phyloP scores from a whole-genome alignment of 2,113 vertebrate species.

The Lepus americanus region DNA sequence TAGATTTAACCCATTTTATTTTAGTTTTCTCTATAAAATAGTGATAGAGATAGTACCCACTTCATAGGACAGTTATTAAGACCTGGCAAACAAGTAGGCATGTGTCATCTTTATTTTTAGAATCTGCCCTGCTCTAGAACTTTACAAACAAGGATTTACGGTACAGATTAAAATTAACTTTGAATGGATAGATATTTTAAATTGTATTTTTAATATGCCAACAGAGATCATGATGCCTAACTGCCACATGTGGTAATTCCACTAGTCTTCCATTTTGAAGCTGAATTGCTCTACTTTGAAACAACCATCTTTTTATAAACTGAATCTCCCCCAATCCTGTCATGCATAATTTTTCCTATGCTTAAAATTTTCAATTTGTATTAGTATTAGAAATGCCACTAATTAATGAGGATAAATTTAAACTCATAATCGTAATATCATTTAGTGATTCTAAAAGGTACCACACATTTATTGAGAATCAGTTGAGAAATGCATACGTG shows the following conservation, averaged over 20 bases:
- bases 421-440: conserved; percentile 12
- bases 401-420: conserved; percentile 45
- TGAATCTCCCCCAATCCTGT: neutral
- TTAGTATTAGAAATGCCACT: conserved; percentile 47
- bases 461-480: neutral
- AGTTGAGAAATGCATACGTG: neutral
- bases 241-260: neutral
- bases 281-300: neutral
- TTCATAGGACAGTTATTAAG: neutral
- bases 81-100: neutral
- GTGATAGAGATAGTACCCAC: neutral
- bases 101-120: conserved; percentile 3
- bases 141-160: neutral
- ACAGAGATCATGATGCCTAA: neutral
- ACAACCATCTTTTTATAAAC: neutral
- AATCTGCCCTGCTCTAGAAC: neutral
- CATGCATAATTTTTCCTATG: neutral
- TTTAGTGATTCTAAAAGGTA: neutral
- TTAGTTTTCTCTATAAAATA: neutral
- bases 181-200: neutral
- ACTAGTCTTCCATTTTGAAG: neutral
- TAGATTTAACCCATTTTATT: neutral
- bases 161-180: neutral
- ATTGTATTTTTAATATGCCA: neutral
- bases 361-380: neutral